Evolutionary conservation across 2,113 vertebrate genomes (phyloP), one percentile per base, ranked within the genome.

Genomic region (Euleptes europaea): DNA sequence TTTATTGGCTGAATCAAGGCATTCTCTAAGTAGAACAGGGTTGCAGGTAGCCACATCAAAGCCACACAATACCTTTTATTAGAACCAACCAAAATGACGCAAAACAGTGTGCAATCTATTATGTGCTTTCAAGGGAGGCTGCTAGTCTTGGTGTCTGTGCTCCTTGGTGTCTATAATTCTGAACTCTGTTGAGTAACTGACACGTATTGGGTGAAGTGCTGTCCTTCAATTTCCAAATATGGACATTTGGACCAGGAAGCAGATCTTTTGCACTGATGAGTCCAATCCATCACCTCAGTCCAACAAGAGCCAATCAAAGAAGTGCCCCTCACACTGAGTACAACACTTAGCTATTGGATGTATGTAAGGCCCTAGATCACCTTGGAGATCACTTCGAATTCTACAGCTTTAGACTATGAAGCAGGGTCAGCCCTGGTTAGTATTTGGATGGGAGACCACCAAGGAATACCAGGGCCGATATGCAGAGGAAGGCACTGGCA

Each of bases 141-240:
- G 87, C 2, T 72, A 57, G 31, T 63, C 12, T 40, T 17, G 28
- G 47, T 2, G 0, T 90, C 81, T 88, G 88, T 83, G 83, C 40
- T 88, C 80, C 88, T 91, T 92, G 90, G 87, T 86, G 87, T 86
- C 92, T 89, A 91, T 44, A 9, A 82, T 83, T 94, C 91, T 93
- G 90, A 89, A 89, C 75, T 91, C 75, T n/a, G 42, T 75, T 76
- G 38, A 81, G 35, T 70, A 75, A 88, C 86, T 87, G 80, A 57
- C 35, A 49, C 6, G 26, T 77, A 84, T 54, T 76, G 93, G 90
- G 89, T 92, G 91, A 92, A 91, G 89, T 94, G 86, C 83, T 60
- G 2, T 77, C 82, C 78, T 67, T 90, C 91, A 92, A 86, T 92
- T 67, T 40, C 42, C 5, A 66, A 31, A 67, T 44, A 80, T 26